Base-by-base conservation (phyloP, 2,797 vertebrate genomes). In the Sebastes baramenuke region DNA sequence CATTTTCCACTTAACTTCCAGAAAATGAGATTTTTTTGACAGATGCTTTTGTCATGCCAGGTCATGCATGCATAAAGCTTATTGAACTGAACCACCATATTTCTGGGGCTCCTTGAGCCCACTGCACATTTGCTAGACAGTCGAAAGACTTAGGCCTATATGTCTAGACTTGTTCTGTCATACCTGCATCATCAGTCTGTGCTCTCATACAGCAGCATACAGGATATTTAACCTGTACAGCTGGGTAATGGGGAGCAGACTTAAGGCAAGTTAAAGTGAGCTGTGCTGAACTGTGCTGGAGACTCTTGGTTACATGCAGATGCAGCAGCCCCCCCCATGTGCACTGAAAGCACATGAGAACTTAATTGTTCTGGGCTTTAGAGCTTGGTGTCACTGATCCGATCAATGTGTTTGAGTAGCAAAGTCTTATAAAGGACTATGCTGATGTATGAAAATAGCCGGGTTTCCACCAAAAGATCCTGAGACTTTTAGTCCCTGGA, bases 151-250 rank as follows among this genome's bases (percentile, higher is more conserved):
- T 46, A 72, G 29, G 69, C 32, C 83, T 79, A 87, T 91, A 87
- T 88, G 93, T 86, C 91, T 66, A 54, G 91, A 93, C 94, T 92
- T 94, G 94, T 92, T 91, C 77, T 68, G 52, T 85, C 93, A 95
- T 94, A 91, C 91, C 89, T 93, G 85, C 84, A 90, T 89, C 84
- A 90, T 89, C 83, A 59, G 55, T 38, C 72, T 72, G 60, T 72
- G 76, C 72, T 74, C 79, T 72, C 59, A 38, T 66, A 74, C 75
- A 80, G 65, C 80, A 77, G 82, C 67, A n/a, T 77, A 38, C 68
- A 64, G 78, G 75, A 67, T 73, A 71, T 88, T 85, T 82, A 83
- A 79, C 68, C 72, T 84, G 59, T 25, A 20, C 78, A 78, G 88
- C 86, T 84, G 72, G 56, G 69, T 83, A 89, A 88, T 84, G 69